Percentiles rank a stretch among this genome's conserved stretches.
These are phyloP conservation scores for Stigmatopora nigra DNA, from an alignment of 2,113 vertebrate genomes.

Conservation along the genomic window DNA sequence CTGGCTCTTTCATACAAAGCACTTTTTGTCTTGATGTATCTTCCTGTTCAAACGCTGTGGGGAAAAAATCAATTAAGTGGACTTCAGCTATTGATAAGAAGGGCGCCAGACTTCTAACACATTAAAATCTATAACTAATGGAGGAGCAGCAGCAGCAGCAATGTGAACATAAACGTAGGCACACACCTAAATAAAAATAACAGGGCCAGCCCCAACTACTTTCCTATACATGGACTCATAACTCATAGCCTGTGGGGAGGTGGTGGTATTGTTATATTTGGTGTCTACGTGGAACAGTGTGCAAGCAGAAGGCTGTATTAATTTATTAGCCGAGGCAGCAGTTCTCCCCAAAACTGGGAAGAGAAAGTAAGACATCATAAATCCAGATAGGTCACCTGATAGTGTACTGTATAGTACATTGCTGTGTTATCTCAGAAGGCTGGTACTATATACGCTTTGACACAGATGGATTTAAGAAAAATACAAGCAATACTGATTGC, in stretches of 20 bases:
- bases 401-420: conserved; percentile 50
- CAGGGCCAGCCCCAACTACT: conserved; percentile 50
- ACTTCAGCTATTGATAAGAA: conserved; percentile 62
- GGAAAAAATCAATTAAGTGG: conserved; percentile 65
- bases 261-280: conserved; percentile 60
- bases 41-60: conserved; percentile 40
- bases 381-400: conserved; percentile 67
- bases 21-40: conserved; percentile 45
- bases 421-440: conserved; percentile 32
- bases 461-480: conserved; percentile 29
- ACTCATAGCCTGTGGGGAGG: conserved; percentile 60
- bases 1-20: conserved; percentile 23
- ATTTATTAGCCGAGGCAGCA: conserved; percentile 68
- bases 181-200: conserved; percentile 13
- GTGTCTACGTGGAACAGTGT: conserved; percentile 45
- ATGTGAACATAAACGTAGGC: conserved; percentile 9
- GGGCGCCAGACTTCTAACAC: conserved; percentile 46
- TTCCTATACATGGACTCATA: conserved; percentile 57
- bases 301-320: conserved; percentile 55
- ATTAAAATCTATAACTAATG: conserved; percentile 57
- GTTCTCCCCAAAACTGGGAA: conserved; percentile 65
- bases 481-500: conserved; percentile 49
- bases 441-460: conserved; percentile 36
- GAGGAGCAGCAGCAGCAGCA: conserved; percentile 14
- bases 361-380: conserved; percentile 65